Percentiles rank a stretch among this genome's conserved stretches.
phyloP scores from a whole-genome alignment of 2,113 vertebrate species.

The Lophochroa leadbeateri region DNA sequence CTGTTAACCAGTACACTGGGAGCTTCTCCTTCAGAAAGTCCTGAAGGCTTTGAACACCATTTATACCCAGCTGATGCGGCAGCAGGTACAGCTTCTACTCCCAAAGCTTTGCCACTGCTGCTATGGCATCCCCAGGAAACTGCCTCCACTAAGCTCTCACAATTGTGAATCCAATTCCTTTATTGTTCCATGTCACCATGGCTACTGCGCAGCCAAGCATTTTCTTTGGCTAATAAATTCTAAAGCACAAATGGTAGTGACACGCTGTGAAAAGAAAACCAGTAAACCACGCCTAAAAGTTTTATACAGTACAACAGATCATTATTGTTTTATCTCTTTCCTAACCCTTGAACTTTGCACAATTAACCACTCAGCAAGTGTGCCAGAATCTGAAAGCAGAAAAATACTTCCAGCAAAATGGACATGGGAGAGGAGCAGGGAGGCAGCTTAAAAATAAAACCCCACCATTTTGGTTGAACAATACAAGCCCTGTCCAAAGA shows the following conservation, averaged over 20 bases:
- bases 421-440: not conserved
- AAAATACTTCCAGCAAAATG: not conserved
- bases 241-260: not conserved
- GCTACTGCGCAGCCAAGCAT: not conserved
- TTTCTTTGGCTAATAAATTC: not conserved
- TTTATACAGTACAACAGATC: not conserved
- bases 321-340: not conserved
- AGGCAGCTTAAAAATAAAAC: not conserved
- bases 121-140: not conserved
- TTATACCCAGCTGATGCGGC: not conserved
- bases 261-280: not conserved
- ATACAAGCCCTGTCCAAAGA: not conserved
- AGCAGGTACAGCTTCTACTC: not conserved
- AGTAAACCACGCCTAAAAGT: rapidly evolving
- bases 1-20: not conserved
- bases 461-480: not conserved
- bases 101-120: not conserved
- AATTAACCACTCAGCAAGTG: not conserved
- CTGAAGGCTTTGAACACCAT: not conserved
- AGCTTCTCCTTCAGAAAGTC: not conserved
- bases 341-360: not conserved
- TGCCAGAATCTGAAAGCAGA: not conserved
- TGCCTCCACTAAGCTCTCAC: not conserved
- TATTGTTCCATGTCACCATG: not conserved
- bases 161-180: not conserved